Base-by-base conservation (phyloP, 2,797 vertebrate genomes). In the Pangasius djambal region DNA sequence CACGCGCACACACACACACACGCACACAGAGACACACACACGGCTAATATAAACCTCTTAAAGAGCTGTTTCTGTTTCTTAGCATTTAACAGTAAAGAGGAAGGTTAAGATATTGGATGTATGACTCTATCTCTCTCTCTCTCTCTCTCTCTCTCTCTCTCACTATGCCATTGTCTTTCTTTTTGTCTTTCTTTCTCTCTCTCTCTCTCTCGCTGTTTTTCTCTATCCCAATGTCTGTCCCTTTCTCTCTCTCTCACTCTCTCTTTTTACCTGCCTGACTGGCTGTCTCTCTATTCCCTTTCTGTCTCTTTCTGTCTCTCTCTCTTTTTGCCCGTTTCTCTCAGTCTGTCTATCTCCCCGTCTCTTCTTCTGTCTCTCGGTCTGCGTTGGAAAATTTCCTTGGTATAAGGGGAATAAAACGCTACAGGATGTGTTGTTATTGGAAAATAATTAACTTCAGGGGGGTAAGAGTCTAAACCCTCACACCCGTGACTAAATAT, bases 11-110 rank as follows among this genome's bases (percentile, higher is more conserved):
- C 65, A 67, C n/a, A 67, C 12, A 67, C 12, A 31, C 65, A 31
- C 59, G 9, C 96, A 25, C 31, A 78, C 44, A n/a, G n/a, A n/a
- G n/a, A 59, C 87, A 37, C n/a, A 69, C 10, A 16, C 13, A 69
- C 4, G 34, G n/a, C 1, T 88, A 87, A 88, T 90, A 83, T 86
- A 90, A 84, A 83, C 57, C 79, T 86, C 87, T 83, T 57, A 85
- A 82, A 67, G 87, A 40, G 85, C 86, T 83, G 75, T 50, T 89
- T 88, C 78, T 90, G 61, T 87, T 87, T 79, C n/a, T 87, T 87
- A 90, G 78, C 31, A 55, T 52, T 31, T 20, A 40, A 75, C 70
- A 85, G 70, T 84, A 50, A 81, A 89, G 63, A 84, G 72, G 86
- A 63, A 86, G 79, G 77, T 78, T 83, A 86, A 86, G 78, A 90